Evolutionary conservation across 2,888 invertebrate genomes (phyloP).

Genomic region (Scaptomyza flava): DNA sequence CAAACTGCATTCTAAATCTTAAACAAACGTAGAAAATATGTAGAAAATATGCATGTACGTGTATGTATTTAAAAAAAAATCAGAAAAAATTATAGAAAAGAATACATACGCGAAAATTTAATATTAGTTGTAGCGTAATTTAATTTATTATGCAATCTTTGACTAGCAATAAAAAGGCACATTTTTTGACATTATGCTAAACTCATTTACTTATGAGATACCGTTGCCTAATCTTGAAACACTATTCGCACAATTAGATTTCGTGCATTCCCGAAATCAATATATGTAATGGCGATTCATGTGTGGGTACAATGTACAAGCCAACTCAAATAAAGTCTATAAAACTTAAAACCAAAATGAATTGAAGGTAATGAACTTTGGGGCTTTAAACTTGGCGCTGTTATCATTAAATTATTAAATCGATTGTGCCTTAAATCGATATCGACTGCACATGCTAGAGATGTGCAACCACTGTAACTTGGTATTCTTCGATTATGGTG

Average conservation of each 20-base stretch:
- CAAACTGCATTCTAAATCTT: slow-evolving; percentile 75
- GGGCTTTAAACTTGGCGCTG: slow-evolving; percentile 13
- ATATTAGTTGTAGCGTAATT: slow-evolving; percentile 75
- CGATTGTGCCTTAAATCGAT: slow-evolving; percentile 26
- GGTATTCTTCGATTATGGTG: slow-evolving; percentile 27
- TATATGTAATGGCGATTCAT: slow-evolving; percentile 50
- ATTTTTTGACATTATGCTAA: slow-evolving; percentile 55
- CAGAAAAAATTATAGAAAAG: slow-evolving; percentile 48
- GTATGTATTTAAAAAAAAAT: slow-evolving; percentile 52
- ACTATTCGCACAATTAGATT: slow-evolving; percentile 62
- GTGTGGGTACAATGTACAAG: slow-evolving; percentile 55
- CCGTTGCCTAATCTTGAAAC: slow-evolving; percentile 53
- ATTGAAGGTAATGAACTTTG: background rate
- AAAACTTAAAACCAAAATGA: slow-evolving; percentile 39
- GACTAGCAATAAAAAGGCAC: slow-evolving; percentile 62
- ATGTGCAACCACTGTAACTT: slow-evolving; percentile 22
- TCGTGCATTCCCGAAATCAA: slow-evolving; percentile 53
- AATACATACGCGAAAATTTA: slow-evolving; percentile 63
- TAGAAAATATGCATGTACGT: slow-evolving; percentile 77
- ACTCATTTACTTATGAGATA: slow-evolving; percentile 47
- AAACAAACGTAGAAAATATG: slow-evolving; percentile 63
- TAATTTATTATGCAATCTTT: slow-evolving; percentile 68
- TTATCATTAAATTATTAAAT: slow-evolving; percentile 1
- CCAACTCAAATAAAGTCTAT: slow-evolving; percentile 55
- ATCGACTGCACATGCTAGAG: background rate